phyloP scores from a whole-genome alignment of 2,113 vertebrate species.

The Gorsachius goisagi region DNA sequence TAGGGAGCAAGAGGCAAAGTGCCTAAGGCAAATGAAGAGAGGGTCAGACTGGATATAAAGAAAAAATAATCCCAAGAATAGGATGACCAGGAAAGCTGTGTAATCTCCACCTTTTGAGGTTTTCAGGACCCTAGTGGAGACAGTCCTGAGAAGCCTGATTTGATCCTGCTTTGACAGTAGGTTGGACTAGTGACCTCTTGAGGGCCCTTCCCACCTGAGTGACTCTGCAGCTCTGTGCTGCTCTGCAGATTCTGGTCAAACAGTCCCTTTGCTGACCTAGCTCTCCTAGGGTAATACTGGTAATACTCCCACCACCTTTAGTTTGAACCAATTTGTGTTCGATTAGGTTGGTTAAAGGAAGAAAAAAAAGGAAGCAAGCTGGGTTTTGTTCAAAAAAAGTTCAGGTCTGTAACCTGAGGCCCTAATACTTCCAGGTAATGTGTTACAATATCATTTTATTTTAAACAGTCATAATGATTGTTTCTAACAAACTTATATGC shows the following conservation, averaged over 20 bases:
- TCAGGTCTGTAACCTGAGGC: not conserved
- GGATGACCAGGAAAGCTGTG: not conserved
- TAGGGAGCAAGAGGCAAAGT: not conserved
- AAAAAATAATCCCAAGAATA: not conserved
- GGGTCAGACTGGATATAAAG: not conserved
- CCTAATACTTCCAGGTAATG: not conserved
- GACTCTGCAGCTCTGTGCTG: not conserved
- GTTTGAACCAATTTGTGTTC: not conserved
- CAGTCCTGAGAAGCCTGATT: not conserved
- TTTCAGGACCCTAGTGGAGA: not conserved
- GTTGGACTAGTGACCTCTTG: not conserved
- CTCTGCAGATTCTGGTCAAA: not conserved
- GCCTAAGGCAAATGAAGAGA: not conserved
- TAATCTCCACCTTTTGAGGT: not conserved
- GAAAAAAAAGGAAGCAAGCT: not conserved
- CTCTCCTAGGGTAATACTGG: not conserved
- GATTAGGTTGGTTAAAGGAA: not conserved
- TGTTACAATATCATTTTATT: not conserved
- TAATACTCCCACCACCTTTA: not conserved
- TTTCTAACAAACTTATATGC: not conserved
- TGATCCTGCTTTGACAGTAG: not conserved
- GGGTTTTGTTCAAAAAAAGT: not conserved
- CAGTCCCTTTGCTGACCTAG: not conserved
- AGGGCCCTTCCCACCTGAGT: not conserved
- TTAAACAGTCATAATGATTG: not conserved